phyloP scores from a whole-genome alignment of 2,888 invertebrate species.

The Blomia tropicalis region DNA sequence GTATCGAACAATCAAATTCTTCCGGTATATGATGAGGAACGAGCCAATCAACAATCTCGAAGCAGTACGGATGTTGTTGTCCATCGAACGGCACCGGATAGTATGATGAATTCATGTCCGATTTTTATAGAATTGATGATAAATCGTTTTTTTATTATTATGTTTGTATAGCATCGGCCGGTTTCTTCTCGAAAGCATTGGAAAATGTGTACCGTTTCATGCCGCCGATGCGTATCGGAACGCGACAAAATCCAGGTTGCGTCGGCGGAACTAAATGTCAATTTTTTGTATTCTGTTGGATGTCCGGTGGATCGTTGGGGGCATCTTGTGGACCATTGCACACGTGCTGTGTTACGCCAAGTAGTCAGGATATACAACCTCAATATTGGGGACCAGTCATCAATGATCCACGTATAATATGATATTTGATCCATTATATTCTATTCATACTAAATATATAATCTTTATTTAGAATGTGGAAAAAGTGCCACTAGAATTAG shows the following conservation, averaged over 20 bases:
- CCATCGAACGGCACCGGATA: slow-evolving; percentile 23
- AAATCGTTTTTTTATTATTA: not conserved
- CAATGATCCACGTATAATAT: slow-evolving; percentile 57
- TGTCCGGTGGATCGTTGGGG: slow-evolving; percentile 30
- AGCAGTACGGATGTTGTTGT: not conserved
- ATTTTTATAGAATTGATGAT: not conserved
- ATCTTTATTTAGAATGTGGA: slow-evolving; percentile 56
- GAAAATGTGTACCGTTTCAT: slow-evolving; percentile 26
- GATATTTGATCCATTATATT: not conserved
- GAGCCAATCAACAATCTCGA: not conserved
- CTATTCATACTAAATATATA: not conserved
- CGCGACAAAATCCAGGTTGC: slow-evolving; percentile 25
- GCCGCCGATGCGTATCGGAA: slow-evolving; percentile 25
- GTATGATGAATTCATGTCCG: no score
- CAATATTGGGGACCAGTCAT: slow-evolving; percentile 53
- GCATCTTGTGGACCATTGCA: slow-evolving; percentile 31
- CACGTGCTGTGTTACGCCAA: slow-evolving; percentile 29
- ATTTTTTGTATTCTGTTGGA: slow-evolving; percentile 31
- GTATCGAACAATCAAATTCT: not conserved
- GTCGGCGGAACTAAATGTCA: slow-evolving; percentile 30
- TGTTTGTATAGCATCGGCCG: slow-evolving; percentile 19
- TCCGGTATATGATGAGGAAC: not conserved
- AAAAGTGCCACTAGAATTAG: slow-evolving; percentile 49
- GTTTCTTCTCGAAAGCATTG: slow-evolving; percentile 23
- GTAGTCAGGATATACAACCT: slow-evolving; percentile 35